Base-by-base conservation (phyloP, 2,888 invertebrate species). In the Drosophila quinaria region DNA sequence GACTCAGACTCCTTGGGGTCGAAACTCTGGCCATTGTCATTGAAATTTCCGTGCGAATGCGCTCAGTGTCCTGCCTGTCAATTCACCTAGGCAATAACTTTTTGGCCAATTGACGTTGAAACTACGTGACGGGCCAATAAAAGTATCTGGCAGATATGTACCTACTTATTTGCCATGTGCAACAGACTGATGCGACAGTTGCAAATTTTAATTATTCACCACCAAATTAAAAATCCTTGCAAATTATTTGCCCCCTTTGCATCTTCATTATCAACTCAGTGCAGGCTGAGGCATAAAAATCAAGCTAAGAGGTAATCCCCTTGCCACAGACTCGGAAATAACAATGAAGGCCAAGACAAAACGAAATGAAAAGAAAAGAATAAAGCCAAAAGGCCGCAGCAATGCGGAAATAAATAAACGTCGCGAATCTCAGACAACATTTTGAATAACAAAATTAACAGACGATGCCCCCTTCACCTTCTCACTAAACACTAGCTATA, bases 391-490 rank as follows among this genome's bases (percentile, higher is more conserved):
- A 70, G 75, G 73, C 80, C 66, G 79, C 50, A 78, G 84, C 60
- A 90, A 88, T 84, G 83, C 90, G 91, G 92, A 92, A 92, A 91
- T 91, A 91, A 91, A 92, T 91, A 92, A 92, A 91, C 91, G 90
- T 91, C 91, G 89, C 86, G 87, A 69, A 79, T 73, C 79, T 61
- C 71, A 69, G 73, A 77, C 68, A 84, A 80, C 89, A 85, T 91
- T 91, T 91, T 91, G 91, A 91, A 91, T 92, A 92, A 90, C 90
- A 91, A 91, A 91, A 91, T 91, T 91, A 91, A 86, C 88, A 85
- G 80, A 11, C 47, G 54, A 74, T 25, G 15, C 13, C 51, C 11
- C 50, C 4, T 11, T 17, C 37, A 11, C 42, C 6, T 2, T 25
- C 1, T 6, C 15, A 0, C 1, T n/a, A 3, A 25, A 31, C 50